Conservation (phyloP, 2,113 vertebrate species). For the Lutjanus erythropterus region DNA sequence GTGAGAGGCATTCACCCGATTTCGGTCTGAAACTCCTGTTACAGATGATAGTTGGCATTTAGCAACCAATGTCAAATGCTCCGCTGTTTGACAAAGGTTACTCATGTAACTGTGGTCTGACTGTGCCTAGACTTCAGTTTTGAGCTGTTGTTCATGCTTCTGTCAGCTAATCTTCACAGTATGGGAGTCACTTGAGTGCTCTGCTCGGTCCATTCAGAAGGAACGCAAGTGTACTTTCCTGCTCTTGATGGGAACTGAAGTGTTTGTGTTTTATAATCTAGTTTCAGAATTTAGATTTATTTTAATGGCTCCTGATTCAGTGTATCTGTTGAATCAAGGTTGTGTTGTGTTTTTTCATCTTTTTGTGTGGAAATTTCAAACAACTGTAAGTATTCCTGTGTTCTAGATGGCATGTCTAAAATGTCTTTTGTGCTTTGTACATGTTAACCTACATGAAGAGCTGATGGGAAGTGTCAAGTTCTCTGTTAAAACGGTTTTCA, state of each 20-base stretch:
- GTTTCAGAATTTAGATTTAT: not conserved
- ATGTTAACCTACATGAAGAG: not conserved
- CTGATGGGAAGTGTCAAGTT: constrained; percentile 6
- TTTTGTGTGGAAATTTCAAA: not conserved
- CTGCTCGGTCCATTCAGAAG: not conserved
- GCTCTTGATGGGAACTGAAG: not conserved
- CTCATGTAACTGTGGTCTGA: constrained; percentile 45
- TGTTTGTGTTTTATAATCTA: not conserved
- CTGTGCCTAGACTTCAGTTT: constrained; percentile 1
- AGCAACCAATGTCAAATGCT: not conserved
- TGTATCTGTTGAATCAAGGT: not conserved
- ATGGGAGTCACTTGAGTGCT: constrained; percentile 24
- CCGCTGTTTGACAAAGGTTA: constrained; percentile 24
- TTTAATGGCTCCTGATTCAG: not conserved
- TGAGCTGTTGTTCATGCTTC: constrained; percentile 28
- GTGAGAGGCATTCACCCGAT: not conserved
- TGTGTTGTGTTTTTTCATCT: not conserved
- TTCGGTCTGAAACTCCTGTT: not conserved
- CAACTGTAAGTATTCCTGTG: not conserved
- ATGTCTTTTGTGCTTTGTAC: not conserved
- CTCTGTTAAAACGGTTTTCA: not conserved
- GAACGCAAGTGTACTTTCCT: constrained; percentile 29
- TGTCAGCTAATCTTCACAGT: constrained; percentile 46
- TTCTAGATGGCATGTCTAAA: not conserved
- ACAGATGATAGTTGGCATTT: not conserved